Evolutionary conservation across 2,113 vertebrate genomes (phyloP), one percentile per base, ranked within the genome.

Genomic region (Pseudorhombus dupliciocellatus): DNA sequence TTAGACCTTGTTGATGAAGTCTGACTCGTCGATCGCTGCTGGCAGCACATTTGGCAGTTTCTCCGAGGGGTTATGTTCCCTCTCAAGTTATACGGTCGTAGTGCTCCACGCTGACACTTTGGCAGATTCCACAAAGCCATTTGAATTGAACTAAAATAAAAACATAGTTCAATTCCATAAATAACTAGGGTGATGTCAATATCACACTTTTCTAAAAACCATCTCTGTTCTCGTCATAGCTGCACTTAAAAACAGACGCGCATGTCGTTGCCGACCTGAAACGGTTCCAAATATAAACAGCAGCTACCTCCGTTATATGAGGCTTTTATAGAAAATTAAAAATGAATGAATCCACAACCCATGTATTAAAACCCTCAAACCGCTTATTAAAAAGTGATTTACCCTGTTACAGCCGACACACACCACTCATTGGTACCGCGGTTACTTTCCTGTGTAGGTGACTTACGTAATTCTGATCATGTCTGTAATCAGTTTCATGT

Each of bases 381-480:
- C 12, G 12, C 44, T 54, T 52, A 65, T 79, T 59, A 70, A 70
- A 72, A 67, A 26, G 48, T n/a, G 42, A 75, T 69, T 30, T 18
- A 57, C 65, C 26, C 66, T 83, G 28, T 73, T 72, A 69, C 34
- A 66, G 70, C 58, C 24, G 66, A 78, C 63, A 63, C 63, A 30
- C 60, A 67, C 80, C 77, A 76, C 77, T 71, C 76, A 83, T 46
- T 70, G 65, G 52, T 22, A 34, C 60, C 1, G 7, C 64, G 67
- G 63, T 65, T 60, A n/a, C 59, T 28, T 10, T 63, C 26, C 58
- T 62, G 46, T 37, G 48, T 34, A 40, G 58, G 51, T 64, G 57
- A 65, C 40, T 56, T 31, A n/a, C 79, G 66, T 74, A 73, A 85
- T 83, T 81, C 77, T 22, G 57, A 70, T 1, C 20, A 73, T 54